These are phyloP conservation scores for Apostichopus leukothele DNA, from an alignment of 53 echinoderm and acorn worm species.

Conservation along the genomic window DNA sequence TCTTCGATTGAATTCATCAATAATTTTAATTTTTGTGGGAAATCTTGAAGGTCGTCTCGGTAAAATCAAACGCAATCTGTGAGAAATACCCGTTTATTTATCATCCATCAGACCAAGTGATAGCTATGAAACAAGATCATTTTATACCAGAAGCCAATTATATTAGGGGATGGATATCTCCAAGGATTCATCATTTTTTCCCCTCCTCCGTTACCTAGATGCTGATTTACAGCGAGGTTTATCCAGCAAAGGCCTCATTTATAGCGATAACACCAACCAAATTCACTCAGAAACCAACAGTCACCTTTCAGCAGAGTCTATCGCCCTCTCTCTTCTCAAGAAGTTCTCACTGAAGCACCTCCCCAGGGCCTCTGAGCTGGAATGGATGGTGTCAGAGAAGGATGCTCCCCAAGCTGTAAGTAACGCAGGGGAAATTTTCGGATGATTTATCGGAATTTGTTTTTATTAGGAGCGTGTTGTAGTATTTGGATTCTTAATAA, in stretches of 20 bases:
- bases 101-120: too few relatives aligned
- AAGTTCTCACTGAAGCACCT: conserved; percentile 95
- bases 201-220: conserved; percentile 53
- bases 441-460: too few relatives aligned
- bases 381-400: conserved; percentile 94
- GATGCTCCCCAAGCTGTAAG: conserved; percentile 95
- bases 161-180: too few relatives aligned
- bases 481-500: too few relatives aligned
- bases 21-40: too few relatives aligned
- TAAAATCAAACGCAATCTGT: too few relatives aligned
- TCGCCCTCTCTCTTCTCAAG: conserved; percentile 88
- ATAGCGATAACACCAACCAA: conserved; percentile 46
- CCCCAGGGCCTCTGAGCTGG: conserved; percentile 91
- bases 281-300: conserved; percentile 40
- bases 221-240: conserved; percentile 69
- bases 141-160: too few relatives aligned
- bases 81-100: too few relatives aligned
- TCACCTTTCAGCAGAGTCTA: conserved; percentile 82
- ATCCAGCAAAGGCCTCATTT: conserved; percentile 9
- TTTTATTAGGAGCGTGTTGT: too few relatives aligned
- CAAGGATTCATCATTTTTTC: not conserved
- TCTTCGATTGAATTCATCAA: too few relatives aligned
- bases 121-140: too few relatives aligned
- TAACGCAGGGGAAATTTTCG: not conserved
- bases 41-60: too few relatives aligned